These are phyloP conservation scores for Cavia porcellus DNA, from an alignment of 2,113 vertebrate species.

Conservation along the genomic window DNA sequence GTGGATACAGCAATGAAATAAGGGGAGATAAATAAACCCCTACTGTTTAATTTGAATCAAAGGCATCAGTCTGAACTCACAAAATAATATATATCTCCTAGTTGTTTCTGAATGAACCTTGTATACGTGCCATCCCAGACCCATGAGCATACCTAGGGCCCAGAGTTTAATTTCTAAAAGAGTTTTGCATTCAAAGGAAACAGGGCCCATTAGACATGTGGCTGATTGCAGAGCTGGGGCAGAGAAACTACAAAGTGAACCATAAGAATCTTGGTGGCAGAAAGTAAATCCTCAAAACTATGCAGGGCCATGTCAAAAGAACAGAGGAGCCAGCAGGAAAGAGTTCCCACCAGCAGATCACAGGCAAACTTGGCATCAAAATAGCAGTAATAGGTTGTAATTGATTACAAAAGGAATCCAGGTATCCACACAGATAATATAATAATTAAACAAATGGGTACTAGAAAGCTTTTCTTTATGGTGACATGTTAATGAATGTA, in stretches of 20 bases:
- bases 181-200: not conserved
- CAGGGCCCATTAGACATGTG: not conserved
- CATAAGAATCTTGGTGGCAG: not conserved
- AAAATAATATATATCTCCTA: not conserved
- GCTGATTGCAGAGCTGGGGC: not conserved
- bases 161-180: constrained; percentile 35
- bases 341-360: not conserved
- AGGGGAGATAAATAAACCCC: not conserved
- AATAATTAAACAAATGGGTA: not conserved
- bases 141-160: not conserved
- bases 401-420: not conserved
- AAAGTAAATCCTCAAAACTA: constrained; percentile 2
- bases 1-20: not conserved
- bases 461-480: not conserved
- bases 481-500: not conserved
- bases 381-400: not conserved
- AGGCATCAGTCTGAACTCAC: not conserved
- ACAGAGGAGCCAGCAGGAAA: not conserved
- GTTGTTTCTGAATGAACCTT: not conserved
- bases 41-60: not conserved
- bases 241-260: not conserved
- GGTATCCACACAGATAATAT: not conserved
- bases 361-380: not conserved
- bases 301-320: not conserved
- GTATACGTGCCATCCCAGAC: not conserved